Evolutionary conservation across 2,888 invertebrate species (phyloP), one percentile per base, ranked within the genome.

Genomic region (Archaeoteleia sp.): DNA sequence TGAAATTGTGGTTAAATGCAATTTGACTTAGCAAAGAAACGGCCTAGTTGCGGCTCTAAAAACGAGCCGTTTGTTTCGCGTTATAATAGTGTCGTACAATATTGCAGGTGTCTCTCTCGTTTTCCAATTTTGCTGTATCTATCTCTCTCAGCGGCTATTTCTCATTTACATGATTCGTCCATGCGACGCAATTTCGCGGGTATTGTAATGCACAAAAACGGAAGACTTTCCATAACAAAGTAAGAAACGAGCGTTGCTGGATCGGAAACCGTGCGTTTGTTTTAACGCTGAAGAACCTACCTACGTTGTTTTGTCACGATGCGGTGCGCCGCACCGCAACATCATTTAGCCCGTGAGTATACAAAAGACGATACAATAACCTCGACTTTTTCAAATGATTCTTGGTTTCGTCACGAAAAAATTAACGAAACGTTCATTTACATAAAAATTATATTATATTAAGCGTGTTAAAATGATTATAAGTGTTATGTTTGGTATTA

Each of bases 131-230:
- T 15, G 37, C 15, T 25, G 55, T 8, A 25, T 15, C 34, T n/a
- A 15, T 37, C 37, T 37, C 37, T n/a, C 37, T 37, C 37, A 17
- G 39, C 40, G 17, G 14, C 9, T 17, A 13, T 39, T 27, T 25
- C 27, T 29, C 27, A 53, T 61, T 61, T 61, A 40, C 61, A 40
- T 61, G 46, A 39, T 32, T 39, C 35, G 61, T 45, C 17, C 37
- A 40, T 34, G 15, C 32, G 39, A 13, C 9, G 30, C 29, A 42
- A 60, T 51, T 51, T 3, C 29, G 9, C 29, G 32, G 39, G 37
- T 30, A 63, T 62, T 46, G 34, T 46, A 10, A 12, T 14, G 17
- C 32, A 32, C 61, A 62, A 62, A 54, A 62, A 62, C 27, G n/a
- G 12, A 42, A 62, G 62, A 48, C 48, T 55, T 48, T 54, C 30